Percentiles rank a stretch among this genome's conserved stretches.
These are phyloP conservation scores for Vollenhovia emeryi DNA, from an alignment of 1,140 invertebrate species.

Conservation along the genomic window DNA sequence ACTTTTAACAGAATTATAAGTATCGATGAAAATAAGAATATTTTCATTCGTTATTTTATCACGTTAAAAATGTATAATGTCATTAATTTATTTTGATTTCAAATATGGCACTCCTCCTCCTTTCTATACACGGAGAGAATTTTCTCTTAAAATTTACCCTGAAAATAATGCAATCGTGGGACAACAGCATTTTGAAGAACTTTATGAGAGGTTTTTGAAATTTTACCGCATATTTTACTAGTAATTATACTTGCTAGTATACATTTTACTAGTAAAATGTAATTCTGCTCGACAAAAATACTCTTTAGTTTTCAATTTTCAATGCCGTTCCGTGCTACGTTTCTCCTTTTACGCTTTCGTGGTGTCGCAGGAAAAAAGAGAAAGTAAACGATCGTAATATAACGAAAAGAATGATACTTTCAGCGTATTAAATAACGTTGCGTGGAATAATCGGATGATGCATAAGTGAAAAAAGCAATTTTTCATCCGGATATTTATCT, in stretches of 20 bases:
- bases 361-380: constrained; percentile 34
- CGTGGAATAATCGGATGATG: neutral
- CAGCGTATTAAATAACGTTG: neutral
- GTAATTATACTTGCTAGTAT: too few relatives aligned
- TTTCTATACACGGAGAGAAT: too few relatives aligned
- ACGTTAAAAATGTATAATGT: neutral
- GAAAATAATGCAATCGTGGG: too few relatives aligned
- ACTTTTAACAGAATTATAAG: neutral
- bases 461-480: neutral
- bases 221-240: too few relatives aligned
- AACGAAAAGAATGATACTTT: constrained; percentile 15
- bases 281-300: neutral
- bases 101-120: neutral
- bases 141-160: too few relatives aligned
- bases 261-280: too few relatives aligned
- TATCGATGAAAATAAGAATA: too few relatives aligned
- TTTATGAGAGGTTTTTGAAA: too few relatives aligned
- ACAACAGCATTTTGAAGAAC: too few relatives aligned
- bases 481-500: neutral
- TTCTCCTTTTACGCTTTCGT: constrained; percentile 53
- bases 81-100: neutral
- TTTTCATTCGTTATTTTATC: neutral
- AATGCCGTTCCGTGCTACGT: constrained; percentile 6
- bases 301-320: constrained; percentile 48
- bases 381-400: neutral